Evolutionary conservation across 2,797 vertebrate species (phyloP).

Genomic region (Mastacembelus armatus): DNA sequence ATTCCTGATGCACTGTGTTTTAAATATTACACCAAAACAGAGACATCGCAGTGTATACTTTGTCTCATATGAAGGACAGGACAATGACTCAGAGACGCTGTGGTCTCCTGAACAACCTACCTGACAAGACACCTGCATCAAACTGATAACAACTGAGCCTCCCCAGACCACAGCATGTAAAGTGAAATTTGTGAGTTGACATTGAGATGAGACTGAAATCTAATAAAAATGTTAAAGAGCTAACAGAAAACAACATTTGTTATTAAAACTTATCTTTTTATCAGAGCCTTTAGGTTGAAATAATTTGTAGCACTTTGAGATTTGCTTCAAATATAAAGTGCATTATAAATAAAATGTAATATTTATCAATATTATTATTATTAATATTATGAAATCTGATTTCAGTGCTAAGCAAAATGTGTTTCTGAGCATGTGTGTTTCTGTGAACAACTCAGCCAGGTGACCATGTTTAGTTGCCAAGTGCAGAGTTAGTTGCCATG

Average conservation of each 20-base stretch:
- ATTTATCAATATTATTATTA: too few species aligned
- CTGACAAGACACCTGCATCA: constrained; percentile 31
- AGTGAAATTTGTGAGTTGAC: neutral
- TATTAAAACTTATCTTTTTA: too few species aligned
- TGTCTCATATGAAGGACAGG: neutral
- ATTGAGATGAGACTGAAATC: neutral
- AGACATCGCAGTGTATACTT: neutral
- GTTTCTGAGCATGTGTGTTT: constrained; percentile 10
- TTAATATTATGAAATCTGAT: neutral
- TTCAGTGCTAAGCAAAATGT: neutral
- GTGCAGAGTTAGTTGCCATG: neutral
- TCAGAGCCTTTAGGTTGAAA: too few species aligned
- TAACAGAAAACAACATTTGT: neutral
- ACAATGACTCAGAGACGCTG: constrained; percentile 11
- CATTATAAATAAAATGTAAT: too few species aligned
- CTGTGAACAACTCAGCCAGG: constrained; percentile 10
- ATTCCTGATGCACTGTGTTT: neutral
- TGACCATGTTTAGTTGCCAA: constrained; percentile 25
- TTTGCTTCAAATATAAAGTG: too few species aligned
- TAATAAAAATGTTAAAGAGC: neutral
- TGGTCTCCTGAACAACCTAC: neutral
- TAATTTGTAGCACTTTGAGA: too few species aligned
- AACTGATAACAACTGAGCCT: constrained; percentile 1
- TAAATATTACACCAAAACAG: neutral
- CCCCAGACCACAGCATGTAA: neutral